These are phyloP conservation scores for Ia io DNA, from an alignment of 2,113 vertebrate genomes.

Conservation along the genomic window DNA sequence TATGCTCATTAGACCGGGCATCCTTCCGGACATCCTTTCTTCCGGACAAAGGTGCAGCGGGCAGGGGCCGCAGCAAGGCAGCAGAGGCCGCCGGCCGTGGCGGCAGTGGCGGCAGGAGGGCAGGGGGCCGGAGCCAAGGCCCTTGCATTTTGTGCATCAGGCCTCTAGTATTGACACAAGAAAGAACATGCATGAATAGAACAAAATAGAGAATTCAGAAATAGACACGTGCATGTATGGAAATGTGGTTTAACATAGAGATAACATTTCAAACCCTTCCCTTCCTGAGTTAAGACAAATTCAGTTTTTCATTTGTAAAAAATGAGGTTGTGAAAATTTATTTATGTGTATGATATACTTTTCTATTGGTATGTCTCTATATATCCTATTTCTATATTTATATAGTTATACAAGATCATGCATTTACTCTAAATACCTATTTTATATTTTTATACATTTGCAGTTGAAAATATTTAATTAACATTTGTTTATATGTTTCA, in stretches of 20 bases:
- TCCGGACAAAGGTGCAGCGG: too few species aligned
- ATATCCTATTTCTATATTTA: not conserved
- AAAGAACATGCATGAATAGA: not conserved
- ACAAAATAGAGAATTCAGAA: not conserved
- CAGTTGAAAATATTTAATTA: not conserved
- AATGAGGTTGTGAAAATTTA: not conserved
- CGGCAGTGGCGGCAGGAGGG: too few species aligned
- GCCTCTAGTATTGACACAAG: not conserved
- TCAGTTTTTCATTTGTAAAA: not conserved
- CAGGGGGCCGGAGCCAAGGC: too few species aligned
- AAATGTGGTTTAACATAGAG: not conserved
- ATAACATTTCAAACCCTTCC: not conserved
- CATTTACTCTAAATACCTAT: not conserved
- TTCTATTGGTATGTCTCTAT: not conserved
- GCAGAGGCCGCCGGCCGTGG: too few species aligned
- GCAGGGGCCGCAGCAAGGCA: too few species aligned
- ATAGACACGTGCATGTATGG: too few species aligned
- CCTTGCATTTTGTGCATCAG: too few species aligned
- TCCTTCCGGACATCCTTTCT: too few species aligned
- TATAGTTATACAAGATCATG: not conserved
- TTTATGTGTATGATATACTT: not conserved
- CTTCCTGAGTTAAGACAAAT: not conserved
- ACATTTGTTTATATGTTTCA: not conserved
- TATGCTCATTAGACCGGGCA: too few species aligned
- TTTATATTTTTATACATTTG: not conserved